Conservation (phyloP, 2,888 invertebrate species). For the Lagria hirta region DNA sequence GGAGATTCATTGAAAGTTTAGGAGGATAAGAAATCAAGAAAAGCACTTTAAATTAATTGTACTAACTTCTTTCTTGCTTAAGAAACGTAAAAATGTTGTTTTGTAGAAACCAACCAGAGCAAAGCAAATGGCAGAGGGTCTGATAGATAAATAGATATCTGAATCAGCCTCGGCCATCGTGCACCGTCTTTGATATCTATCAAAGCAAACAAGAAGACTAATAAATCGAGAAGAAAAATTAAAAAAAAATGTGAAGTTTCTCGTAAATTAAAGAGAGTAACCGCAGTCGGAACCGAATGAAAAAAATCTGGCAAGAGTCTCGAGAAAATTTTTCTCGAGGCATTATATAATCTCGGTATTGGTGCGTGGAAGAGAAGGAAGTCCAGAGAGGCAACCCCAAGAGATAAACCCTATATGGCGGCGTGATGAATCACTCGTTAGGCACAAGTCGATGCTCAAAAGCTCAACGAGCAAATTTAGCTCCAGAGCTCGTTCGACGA, state of each 20-base stretch:
- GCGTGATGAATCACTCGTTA: conserved; percentile 48
- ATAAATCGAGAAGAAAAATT: conserved; percentile 21
- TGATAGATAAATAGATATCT: too few relatives aligned
- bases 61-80: too few relatives aligned
- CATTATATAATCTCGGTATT: conserved; percentile 8
- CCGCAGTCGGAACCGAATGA: conserved; percentile 16
- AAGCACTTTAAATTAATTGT: too few relatives aligned
- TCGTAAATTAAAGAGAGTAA: conserved; percentile 16
- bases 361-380: conserved; percentile 12
- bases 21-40: too few relatives aligned
- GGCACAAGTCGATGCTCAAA: conserved; percentile 43
- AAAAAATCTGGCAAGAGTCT: conserved; percentile 10
- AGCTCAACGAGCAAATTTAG: conserved; percentile 42
- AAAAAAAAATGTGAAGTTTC: conserved; percentile 6
- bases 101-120: too few relatives aligned
- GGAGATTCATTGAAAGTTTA: too few relatives aligned
- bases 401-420: conserved; percentile 17
- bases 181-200: conserved; percentile 17
- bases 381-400: conserved; percentile 15
- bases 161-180: too few relatives aligned
- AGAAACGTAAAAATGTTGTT: too few relatives aligned
- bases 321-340: conserved; percentile 12
- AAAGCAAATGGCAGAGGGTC: too few relatives aligned
- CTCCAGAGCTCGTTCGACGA: too few relatives aligned
- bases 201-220: conserved; percentile 17